phyloP scores from a whole-genome alignment of 2,797 vertebrate genomes.

The Cryptoprocta ferox region DNA sequence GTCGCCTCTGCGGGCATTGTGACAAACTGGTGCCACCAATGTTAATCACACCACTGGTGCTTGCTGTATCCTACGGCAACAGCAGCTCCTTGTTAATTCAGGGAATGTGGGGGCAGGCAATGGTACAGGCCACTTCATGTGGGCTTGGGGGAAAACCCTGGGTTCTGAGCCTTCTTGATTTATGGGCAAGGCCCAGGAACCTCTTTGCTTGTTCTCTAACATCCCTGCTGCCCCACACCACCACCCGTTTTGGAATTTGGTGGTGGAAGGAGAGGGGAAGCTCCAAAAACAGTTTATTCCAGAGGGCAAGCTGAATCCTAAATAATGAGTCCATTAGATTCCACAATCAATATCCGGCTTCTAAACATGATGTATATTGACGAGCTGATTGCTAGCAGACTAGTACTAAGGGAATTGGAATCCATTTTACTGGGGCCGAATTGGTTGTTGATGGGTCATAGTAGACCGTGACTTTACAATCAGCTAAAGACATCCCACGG shows the following conservation, averaged over 20 bases:
- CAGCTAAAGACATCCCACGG: conserved; percentile 75
- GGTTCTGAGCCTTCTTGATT: neutral
- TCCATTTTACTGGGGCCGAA: conserved; percentile 84
- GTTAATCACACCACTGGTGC: conserved; percentile 68
- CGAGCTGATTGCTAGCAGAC: conserved; percentile 83
- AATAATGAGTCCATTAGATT: conserved; percentile 87
- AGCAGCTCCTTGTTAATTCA: conserved; percentile 63
- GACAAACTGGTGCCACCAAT: conserved; percentile 25
- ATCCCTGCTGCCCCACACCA: neutral
- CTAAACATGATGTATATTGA: conserved; percentile 88
- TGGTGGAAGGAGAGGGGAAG: conserved; percentile 53
- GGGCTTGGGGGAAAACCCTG: neutral
- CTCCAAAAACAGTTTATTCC: conserved; percentile 68
- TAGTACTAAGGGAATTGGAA: conserved; percentile 84
- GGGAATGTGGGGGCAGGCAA: conserved; percentile 56
- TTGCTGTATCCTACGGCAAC: conserved; percentile 76
- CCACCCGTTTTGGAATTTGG: conserved; percentile 64
- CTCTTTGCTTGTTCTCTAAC: conserved; percentile 17
- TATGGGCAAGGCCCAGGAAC: conserved; percentile 39
- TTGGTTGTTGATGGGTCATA: conserved; percentile 84
- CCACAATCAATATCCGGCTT: conserved; percentile 86
- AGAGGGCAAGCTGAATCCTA: conserved; percentile 83
- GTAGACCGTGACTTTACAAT: conserved; percentile 81
- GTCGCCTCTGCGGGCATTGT: conserved; percentile 34
- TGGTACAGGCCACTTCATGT: neutral